Conservation (phyloP, 1,140 invertebrate genomes). For the Agrypnia vestita region DNA sequence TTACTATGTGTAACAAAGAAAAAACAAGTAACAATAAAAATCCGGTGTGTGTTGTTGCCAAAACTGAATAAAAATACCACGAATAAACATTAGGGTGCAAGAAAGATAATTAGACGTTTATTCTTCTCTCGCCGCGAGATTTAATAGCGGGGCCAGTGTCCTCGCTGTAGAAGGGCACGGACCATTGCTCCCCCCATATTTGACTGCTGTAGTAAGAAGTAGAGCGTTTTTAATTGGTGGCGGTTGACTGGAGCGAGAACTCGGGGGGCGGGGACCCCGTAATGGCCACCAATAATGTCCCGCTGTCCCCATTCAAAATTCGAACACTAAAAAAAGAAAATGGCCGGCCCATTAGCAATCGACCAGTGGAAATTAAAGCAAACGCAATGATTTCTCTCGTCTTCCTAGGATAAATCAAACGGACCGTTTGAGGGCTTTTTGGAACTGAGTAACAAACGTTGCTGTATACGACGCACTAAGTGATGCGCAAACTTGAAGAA, state of each 20-base stretch:
- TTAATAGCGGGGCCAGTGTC: background rate
- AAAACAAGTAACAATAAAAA: background rate
- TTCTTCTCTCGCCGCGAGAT: slow-evolving; percentile 3
- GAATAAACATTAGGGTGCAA: slow-evolving; percentile 16
- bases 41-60: background rate
- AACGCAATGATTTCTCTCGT: background rate
- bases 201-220: background rate
- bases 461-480: no score
- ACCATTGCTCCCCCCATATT: background rate
- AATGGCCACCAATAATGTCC: slow-evolving; percentile 10
- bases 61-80: slow-evolving; percentile 17
- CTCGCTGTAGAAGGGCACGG: background rate
- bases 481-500: no score
- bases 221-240: slow-evolving; percentile 1
- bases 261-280: background rate
- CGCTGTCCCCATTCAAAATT: slow-evolving; percentile 24
- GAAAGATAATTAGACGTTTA: slow-evolving; percentile 24
- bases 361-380: slow-evolving; percentile 16
- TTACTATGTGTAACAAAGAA: no score
- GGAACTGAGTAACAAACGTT: no score
- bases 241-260: background rate
- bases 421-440: background rate
- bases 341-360: slow-evolving; percentile 21
- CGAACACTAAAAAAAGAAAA: slow-evolving; percentile 11
- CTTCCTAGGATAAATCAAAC: background rate